Evolutionary conservation across 2,888 invertebrate genomes (phyloP), one percentile per base, ranked within the genome.

Genomic region (Pyralis farinalis): DNA sequence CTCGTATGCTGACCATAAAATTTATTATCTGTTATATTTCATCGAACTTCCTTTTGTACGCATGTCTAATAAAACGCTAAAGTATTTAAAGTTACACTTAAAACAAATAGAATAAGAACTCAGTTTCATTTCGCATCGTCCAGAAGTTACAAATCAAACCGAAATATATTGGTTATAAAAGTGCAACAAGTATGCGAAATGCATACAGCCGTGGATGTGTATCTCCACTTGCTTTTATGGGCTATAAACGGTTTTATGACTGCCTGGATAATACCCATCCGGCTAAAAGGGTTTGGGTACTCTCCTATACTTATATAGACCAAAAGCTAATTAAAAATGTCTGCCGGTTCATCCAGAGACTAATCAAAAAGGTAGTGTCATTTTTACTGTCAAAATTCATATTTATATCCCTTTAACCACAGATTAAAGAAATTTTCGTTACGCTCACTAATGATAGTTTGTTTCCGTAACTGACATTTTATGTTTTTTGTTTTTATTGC

Each of bases 161-260:
- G 71, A 83, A 78, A 84, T 87, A 85, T 87, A 86, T 87, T 78
- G 86, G 81, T 79, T 83, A 80, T 87, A 87, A 88, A 88, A 85
- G 61, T 78, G 87, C 88, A 87, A 88, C 87, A 87, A 87, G 85
- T 87, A 85, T 77, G 71, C 71, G 76, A 75, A 82, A 77, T 71
- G 76, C 73, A 74, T 68, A 68, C 71, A 65, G 55, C 64, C 58
- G 63, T 67, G 63, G 62, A 63, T 72, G 61, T 77, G 79, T 85
- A 81, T 82, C 76, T 76, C 80, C 84, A 86, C 87, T 87, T 84
- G 85, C 69, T 68, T 88, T 88, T 86, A 88, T 85, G 66, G 79
- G 46, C 73, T 54, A 79, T 88, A 87, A 88, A 87, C 60, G 53
- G 58, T 52, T 87, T 88, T 86, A 88, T 81, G 83, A 79, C 61